Conservation (phyloP, 2,888 invertebrate species). For the Drosophila eohydei region DNA sequence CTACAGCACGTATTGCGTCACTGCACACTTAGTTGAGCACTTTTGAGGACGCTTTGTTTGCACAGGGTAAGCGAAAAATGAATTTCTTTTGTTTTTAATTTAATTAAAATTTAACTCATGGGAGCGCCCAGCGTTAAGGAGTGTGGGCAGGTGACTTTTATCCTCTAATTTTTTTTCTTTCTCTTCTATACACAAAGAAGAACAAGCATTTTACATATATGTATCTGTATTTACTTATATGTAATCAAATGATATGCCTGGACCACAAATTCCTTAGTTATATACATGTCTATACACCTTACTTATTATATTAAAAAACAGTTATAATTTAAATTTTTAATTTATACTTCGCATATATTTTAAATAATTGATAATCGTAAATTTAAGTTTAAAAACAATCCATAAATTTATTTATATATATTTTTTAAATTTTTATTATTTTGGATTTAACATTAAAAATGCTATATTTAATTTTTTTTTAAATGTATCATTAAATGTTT, state of each 20-base stretch:
- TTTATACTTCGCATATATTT: no score
- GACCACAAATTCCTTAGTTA: neutral
- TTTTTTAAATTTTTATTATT: no score
- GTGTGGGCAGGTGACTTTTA: no score
- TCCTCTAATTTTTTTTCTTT: neutral
- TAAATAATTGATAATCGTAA: no score
- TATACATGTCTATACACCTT: no score
- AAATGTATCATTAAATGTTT: no score
- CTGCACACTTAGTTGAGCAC: constrained; percentile 27
- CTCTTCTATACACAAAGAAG: neutral
- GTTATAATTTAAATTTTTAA: no score
- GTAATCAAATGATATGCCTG: neutral
- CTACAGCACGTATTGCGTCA: constrained; percentile 51
- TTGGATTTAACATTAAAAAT: no score
- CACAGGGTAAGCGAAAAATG: constrained; percentile 41
- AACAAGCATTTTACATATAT: neutral
- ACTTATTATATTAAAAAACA: no score
- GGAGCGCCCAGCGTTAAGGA: neutral
- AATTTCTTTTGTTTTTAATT: constrained; percentile 30
- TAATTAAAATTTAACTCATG: constrained; percentile 35
- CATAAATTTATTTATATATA: no score
- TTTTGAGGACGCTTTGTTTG: constrained; percentile 35
- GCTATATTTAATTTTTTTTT: no score
- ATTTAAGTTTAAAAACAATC: no score
- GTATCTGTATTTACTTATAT: neutral